Evolutionary conservation across 2,888 invertebrate genomes (phyloP).

Genomic region (Drosophila flavopinicola): DNA sequence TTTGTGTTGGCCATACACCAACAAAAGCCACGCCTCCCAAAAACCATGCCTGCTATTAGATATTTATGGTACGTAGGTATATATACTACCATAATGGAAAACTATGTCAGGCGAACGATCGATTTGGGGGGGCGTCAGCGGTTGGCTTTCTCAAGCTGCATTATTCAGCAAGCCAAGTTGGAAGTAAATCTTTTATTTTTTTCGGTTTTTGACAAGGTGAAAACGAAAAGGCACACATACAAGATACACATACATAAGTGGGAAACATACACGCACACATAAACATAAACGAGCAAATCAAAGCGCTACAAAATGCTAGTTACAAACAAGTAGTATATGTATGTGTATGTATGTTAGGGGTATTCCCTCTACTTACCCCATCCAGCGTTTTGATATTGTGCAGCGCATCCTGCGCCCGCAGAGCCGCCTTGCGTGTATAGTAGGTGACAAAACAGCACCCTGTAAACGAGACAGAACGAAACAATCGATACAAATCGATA

Average conservation of each 20-base stretch:
- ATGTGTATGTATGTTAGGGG: slow-evolving; percentile 2
- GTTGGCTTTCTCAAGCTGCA: slow-evolving; percentile 73
- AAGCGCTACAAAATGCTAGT: slow-evolving; percentile 51
- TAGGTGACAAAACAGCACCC: slow-evolving; percentile 99
- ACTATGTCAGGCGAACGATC: slow-evolving; percentile 70
- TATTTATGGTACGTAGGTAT: slow-evolving; percentile 14
- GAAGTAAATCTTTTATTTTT: slow-evolving; percentile 9
- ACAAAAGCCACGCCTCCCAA: slow-evolving; percentile 12
- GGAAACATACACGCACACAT: slow-evolving; percentile 40
- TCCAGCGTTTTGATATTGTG: slow-evolving; percentile 99
- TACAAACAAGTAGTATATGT: slow-evolving; percentile 18
- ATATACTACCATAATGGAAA: slow-evolving; percentile 13
- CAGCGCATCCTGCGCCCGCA: slow-evolving; percentile 99
- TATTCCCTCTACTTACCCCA: slow-evolving; percentile 91
- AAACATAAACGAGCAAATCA: slow-evolving; percentile 63
- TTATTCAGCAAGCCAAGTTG: slow-evolving; percentile 55
- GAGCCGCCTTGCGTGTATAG: slow-evolving; percentile 98
- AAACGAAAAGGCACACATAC: slow-evolving; percentile 18
- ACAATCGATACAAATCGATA: slow-evolving; percentile 74
- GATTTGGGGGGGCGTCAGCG: slow-evolving; percentile 45
- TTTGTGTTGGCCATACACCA: slow-evolving; percentile 73
- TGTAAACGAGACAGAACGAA: slow-evolving; percentile 88
- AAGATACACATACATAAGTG: slow-evolving; percentile 16
- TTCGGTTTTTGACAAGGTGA: slow-evolving; percentile 7
- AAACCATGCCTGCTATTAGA: slow-evolving; percentile 27